These are phyloP conservation scores for Drosophila kohkoa DNA, from an alignment of 1,140 invertebrate genomes.

Conservation along the genomic window DNA sequence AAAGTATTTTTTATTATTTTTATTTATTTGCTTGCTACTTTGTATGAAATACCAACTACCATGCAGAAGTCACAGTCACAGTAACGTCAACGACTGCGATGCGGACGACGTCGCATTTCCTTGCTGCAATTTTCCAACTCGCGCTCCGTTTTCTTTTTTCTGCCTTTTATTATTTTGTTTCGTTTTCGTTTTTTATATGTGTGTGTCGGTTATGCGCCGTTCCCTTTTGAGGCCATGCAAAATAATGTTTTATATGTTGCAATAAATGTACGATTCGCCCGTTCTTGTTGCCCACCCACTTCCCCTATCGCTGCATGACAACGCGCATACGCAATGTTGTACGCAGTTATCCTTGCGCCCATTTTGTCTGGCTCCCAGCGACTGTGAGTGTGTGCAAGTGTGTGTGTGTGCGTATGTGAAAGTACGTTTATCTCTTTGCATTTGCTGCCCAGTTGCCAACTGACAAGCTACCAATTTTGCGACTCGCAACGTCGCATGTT, in stretches of 20 bases:
- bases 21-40: conserved; percentile 75
- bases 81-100: conserved; percentile 18
- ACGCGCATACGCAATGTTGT: conserved; percentile 73
- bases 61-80: conserved; percentile 4
- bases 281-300: conserved; percentile 13
- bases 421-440: not conserved
- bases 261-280: conserved; percentile 77
- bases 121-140: conserved; percentile 75
- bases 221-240: conserved; percentile 78
- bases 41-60: conserved; percentile 62
- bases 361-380: conserved; percentile 47
- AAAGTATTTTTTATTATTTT: conserved; percentile 65
- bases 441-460: conserved; percentile 46
- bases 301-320: conserved; percentile 47
- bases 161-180: not conserved
- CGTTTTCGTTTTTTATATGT: conserved; percentile 37
- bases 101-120: conserved; percentile 77
- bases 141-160: conserved; percentile 41
- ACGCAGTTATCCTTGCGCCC: conserved; percentile 78
- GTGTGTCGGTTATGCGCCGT: conserved; percentile 41
- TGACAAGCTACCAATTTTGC: conserved; percentile 56
- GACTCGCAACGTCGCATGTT: conserved; percentile 16
- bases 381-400: conserved; percentile 9
- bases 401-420: conserved; percentile 13
- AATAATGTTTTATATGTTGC: conserved; percentile 83